Base-by-base conservation (phyloP, 2,113 vertebrate genomes). In the Ptilorrhoa leucosticta region DNA sequence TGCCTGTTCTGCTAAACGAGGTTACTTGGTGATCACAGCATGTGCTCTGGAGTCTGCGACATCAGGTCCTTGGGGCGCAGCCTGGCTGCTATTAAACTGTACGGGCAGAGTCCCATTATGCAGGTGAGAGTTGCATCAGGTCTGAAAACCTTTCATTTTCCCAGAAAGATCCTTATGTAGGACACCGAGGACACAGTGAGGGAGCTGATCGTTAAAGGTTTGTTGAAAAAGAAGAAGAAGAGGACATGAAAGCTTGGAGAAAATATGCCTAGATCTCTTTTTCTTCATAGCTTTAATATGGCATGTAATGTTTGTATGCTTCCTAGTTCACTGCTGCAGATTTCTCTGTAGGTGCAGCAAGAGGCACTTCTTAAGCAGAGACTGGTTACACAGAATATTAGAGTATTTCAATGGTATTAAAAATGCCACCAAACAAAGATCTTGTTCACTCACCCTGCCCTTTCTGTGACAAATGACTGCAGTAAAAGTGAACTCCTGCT, bases 381-480 rank as follows among this genome's bases (percentile, higher is more conserved):
- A 21, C 48, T 63, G 54, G 70, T 80, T 85, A 58, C 35, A 42
- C 8, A 35, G 73, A 90, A 83, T 73, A 88, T 86, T 50, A 50
- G 53, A 61, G 44, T 90, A 65, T 94, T 95, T 73, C 71, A 82
- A 64, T 64, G 68, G 26, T 63, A 60, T 92, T 92, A 91, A 87
- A 94, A 91, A 80, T 70, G 66, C 63, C 89, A 89, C 78, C 73
- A 87, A 95, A 92, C 65, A 83, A 95, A 80, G 42, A 63, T 87
- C 58, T 89, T 93, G 30, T 84, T 94, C 76, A 44, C 47, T 95
- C 89, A 76, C 57, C 83, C 76, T 84, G 86, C 75, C 89, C 53
- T 81, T 89, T 96, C 64, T 89, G 84, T 96, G 89, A 96, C 73
- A 97, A 96, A 94, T 92, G 79, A 79, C 89, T 89, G 50, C 83